Conservation (phyloP, 2,888 invertebrate species). For the Euplexia lucipara region DNA sequence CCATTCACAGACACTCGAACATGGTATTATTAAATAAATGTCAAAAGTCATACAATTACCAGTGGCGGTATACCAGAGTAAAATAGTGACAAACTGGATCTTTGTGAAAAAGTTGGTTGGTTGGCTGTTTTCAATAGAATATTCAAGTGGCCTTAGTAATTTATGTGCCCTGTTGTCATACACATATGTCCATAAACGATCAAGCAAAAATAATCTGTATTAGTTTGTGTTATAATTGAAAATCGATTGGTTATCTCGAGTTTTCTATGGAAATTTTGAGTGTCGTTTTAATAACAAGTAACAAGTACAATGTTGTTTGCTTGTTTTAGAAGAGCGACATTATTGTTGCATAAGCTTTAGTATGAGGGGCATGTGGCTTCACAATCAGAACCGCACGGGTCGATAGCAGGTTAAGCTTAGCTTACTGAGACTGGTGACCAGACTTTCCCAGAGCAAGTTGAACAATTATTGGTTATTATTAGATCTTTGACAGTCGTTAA, state of each 20-base stretch:
- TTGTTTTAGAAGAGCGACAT: slow-evolving; percentile 31
- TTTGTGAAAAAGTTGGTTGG: slow-evolving; percentile 20
- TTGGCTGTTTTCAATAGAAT: slow-evolving; percentile 62
- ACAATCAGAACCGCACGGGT: too few species aligned
- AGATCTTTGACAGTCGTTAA: too few species aligned
- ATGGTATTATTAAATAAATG: slow-evolving; percentile 16
- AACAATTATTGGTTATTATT: too few species aligned
- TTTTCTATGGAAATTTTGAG: slow-evolving; percentile 21
- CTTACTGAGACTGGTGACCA: too few species aligned
- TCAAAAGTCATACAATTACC: slow-evolving; percentile 10
- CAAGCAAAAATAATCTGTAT: slow-evolving; percentile 37
- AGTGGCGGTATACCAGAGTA: background rate
- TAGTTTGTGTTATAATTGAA: slow-evolving; percentile 8
- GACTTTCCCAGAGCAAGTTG: too few species aligned
- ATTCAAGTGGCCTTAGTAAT: slow-evolving; percentile 65
- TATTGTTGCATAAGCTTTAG: too few species aligned
- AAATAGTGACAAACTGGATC: slow-evolving; percentile 7
- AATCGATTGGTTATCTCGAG: slow-evolving; percentile 24
- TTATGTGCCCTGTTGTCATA: slow-evolving; percentile 53
- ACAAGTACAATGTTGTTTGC: slow-evolving; percentile 27
- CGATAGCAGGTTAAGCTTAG: too few species aligned
- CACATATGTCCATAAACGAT: slow-evolving; percentile 11
- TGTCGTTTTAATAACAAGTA: slow-evolving; percentile 7
- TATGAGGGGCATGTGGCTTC: too few species aligned
- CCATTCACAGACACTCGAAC: too few species aligned